These are phyloP conservation scores for Anneissia japonica DNA, from an alignment of 35 echinoderm and acorn worm genomes.

Conservation along the genomic window DNA sequence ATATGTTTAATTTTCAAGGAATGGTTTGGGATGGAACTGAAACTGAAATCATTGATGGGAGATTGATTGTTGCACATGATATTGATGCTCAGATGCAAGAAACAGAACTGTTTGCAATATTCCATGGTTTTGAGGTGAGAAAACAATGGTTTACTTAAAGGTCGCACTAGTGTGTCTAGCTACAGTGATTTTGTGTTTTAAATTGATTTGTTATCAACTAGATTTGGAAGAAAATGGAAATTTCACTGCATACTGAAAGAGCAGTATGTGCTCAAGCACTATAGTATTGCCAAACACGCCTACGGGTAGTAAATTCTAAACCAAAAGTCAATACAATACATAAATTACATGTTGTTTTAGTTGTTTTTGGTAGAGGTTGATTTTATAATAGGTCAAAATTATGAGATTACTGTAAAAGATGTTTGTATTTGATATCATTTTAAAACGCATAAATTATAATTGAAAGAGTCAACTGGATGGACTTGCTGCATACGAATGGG, in stretches of 20 bases:
- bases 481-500: slow-evolving; percentile 37
- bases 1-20: background rate
- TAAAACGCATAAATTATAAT: too few species aligned
- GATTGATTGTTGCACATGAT: background rate
- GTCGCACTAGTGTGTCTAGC: background rate
- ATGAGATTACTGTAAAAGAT: too few species aligned
- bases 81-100: slow-evolving; percentile 16
- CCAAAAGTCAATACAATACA: too few species aligned
- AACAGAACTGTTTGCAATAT: slow-evolving; percentile 13
- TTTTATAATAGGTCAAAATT: too few species aligned
- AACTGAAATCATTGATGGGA: background rate
- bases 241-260: too few species aligned
- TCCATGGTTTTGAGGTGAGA: slow-evolving; percentile 36
- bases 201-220: background rate
- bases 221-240: background rate
- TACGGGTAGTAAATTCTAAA: too few species aligned
- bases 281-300: too few species aligned
- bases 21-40: slow-evolving; percentile 32
- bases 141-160: too few species aligned
- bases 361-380: too few species aligned
- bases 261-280: too few species aligned
- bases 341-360: too few species aligned
- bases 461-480: slow-evolving; percentile 51
- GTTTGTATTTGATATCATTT: too few species aligned
- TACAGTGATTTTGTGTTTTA: background rate